These are phyloP conservation scores for Drosophila ezoana DNA, from an alignment of 2,888 invertebrate species.

Conservation along the genomic window DNA sequence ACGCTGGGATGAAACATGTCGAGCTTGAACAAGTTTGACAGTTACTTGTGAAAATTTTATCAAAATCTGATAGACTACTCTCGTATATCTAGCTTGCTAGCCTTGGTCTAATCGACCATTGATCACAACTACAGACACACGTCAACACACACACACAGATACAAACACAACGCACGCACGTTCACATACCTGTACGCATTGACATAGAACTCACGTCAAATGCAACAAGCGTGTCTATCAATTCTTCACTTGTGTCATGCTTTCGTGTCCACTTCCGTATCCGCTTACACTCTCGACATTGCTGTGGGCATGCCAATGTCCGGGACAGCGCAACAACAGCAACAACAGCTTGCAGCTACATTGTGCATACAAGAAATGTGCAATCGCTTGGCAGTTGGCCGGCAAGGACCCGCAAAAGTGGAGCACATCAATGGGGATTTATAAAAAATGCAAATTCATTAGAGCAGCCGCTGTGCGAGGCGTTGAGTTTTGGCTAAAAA, in stretches of 20 bases:
- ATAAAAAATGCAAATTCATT: slow-evolving; percentile 80
- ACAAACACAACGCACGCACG: slow-evolving; percentile 4
- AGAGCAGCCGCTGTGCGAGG: slow-evolving; percentile 60
- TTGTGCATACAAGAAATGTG: slow-evolving; percentile 41
- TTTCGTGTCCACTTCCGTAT: slow-evolving; percentile 38
- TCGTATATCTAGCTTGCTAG: not conserved
- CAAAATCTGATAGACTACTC: slow-evolving; percentile 4
- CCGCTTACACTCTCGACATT: slow-evolving; percentile 44
- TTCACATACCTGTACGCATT: slow-evolving; percentile 5
- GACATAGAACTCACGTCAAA: slow-evolving; percentile 30
- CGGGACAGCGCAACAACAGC: slow-evolving; percentile 8
- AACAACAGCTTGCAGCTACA: slow-evolving; percentile 20
- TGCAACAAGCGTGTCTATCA: slow-evolving; percentile 73
- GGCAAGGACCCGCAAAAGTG: slow-evolving; percentile 54
- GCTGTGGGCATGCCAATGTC: slow-evolving; percentile 44
- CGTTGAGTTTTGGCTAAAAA: slow-evolving; percentile 50
- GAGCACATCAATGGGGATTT: slow-evolving; percentile 78
- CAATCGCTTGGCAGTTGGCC: slow-evolving; percentile 57
- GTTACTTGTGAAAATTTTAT: not conserved
- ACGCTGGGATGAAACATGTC: slow-evolving; percentile 2
- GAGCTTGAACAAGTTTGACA: not conserved
- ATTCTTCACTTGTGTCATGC: slow-evolving; percentile 37
- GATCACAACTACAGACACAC: slow-evolving; percentile 4
- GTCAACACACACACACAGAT: slow-evolving; percentile 2
- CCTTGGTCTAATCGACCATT: slow-evolving; percentile 14